Evolutionary conservation across 2,888 invertebrate genomes (phyloP).

Genomic region (Yponomeuta plumbellus): DNA sequence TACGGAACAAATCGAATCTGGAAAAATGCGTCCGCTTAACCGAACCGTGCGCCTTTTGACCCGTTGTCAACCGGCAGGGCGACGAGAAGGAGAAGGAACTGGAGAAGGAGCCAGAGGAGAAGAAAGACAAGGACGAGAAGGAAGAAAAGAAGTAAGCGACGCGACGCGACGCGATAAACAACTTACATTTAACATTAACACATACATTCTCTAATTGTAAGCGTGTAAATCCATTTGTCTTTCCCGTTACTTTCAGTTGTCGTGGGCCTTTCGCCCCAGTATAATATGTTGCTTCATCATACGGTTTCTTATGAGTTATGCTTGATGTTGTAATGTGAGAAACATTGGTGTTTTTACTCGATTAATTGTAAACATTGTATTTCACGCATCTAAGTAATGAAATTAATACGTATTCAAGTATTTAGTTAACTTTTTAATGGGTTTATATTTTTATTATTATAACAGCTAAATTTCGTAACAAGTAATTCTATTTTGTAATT

Average conservation of each 20-base stretch:
- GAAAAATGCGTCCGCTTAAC: too few species aligned
- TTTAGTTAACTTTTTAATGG: constrained; percentile 2
- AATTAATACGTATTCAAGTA: constrained; percentile 4
- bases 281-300: constrained; percentile 29
- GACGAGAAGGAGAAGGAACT: constrained; percentile 83
- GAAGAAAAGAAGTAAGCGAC: constrained; percentile 31
- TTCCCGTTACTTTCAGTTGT: constrained; percentile 59
- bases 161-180: neutral
- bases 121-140: constrained; percentile 83
- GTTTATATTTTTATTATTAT: constrained; percentile 1
- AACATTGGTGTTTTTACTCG: constrained; percentile 11
- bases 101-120: constrained; percentile 81
- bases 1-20: too few species aligned
- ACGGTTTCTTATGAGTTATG: constrained; percentile 31
- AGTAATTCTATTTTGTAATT: constrained; percentile 18
- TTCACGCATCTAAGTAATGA: neutral
- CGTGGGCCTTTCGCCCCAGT: constrained; percentile 36
- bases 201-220: constrained; percentile 47
- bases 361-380: constrained; percentile 4
- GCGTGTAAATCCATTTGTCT: constrained; percentile 73
- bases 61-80: constrained; percentile 64
- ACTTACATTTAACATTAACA: constrained; percentile 29
- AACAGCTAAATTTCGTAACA: constrained; percentile 7
- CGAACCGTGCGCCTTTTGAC: too few species aligned
- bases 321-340: constrained; percentile 40